Base-by-base conservation (phyloP, 2,888 invertebrate genomes). In the Caenorhabditis angaria region DNA sequence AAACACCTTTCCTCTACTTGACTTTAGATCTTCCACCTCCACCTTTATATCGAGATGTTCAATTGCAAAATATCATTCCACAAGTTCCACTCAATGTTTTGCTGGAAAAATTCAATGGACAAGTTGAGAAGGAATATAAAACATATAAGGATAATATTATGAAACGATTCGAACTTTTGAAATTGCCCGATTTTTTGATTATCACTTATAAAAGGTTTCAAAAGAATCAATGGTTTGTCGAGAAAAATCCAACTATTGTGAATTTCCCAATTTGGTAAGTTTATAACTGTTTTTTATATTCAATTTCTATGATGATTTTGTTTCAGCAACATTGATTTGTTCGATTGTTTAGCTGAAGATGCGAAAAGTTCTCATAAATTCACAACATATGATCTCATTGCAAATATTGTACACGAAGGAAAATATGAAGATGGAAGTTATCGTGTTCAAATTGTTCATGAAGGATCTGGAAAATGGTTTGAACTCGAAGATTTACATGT, bases 221-320 rank as follows among this genome's bases (percentile, higher is more conserved):
- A 0, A 99, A 96, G 89, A 99, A 99, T 88, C 96, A 95, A 6
- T 99, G 97, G 90, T 99, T 96, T 87, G 91, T 96, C 22, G 99
- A 99, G 88, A 99, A 99, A 89, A 99, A 99, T 90, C 97, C 97
- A 0, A 99, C 99, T 0, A 99, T 99, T 86, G 97, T 99, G 2
- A 99, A 99, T 89, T 99, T 99, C 88, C 99, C 99, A 3, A 95
- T 99, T 71, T 96, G 95, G 94, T 61, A 25, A 24, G 47, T 47
- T 29, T 47, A 51, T 12, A 51, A 51, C 24, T 55, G 25, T 27
- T 55, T 22, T 55, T 12, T 8, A 8, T 6, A n/a, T n/a, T 6
- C 8, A 20, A n/a, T n/a, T n/a, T n/a, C n/a, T n/a, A 27, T 60
- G 14, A 20, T 60, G 20, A 50, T 50, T 28, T 32, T n/a, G 78